Evolutionary conservation across 37 sponge, comb jelly and placozoan species (phyloP).

Genomic region (Bolinopsis microptera): DNA sequence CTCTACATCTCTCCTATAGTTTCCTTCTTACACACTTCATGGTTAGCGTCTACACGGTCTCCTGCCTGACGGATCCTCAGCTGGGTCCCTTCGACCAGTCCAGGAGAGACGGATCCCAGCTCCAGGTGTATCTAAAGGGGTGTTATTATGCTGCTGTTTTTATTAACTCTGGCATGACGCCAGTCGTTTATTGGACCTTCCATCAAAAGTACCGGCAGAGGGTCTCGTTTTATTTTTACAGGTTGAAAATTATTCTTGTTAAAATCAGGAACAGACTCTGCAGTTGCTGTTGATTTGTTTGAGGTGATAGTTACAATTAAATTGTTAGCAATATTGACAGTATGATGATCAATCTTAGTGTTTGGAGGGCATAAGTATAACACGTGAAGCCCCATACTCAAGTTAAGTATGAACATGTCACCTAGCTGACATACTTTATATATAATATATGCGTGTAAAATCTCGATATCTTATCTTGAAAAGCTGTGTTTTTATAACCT

Average conservation of each 20-base stretch:
- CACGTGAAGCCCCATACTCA: too few relatives aligned
- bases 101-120: not conserved
- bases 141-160: slow-evolving; percentile 36
- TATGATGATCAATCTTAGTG: too few relatives aligned
- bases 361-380: too few relatives aligned
- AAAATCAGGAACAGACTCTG: too few relatives aligned
- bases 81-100: not conserved
- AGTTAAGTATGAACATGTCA: too few relatives aligned
- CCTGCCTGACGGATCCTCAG: not conserved
- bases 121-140: slow-evolving; percentile 18
- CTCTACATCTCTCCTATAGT: slow-evolving; percentile 37
- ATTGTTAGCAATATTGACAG: too few relatives aligned
- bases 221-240: slow-evolving; percentile 31
- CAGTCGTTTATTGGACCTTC: slow-evolving; percentile 22
- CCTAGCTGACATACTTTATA: too few relatives aligned
- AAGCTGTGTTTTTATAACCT: too few relatives aligned
- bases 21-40: slow-evolving; percentile 18
- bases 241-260: not conserved
- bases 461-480: too few relatives aligned
- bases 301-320: too few relatives aligned
- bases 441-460: too few relatives aligned
- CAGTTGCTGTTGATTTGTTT: too few relatives aligned
- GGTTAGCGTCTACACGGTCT: not conserved
- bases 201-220: slow-evolving; percentile 41
- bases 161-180: slow-evolving; percentile 45